Conservation (phyloP, 1,140 invertebrate species). For the Dolichoris vasculosae region DNA sequence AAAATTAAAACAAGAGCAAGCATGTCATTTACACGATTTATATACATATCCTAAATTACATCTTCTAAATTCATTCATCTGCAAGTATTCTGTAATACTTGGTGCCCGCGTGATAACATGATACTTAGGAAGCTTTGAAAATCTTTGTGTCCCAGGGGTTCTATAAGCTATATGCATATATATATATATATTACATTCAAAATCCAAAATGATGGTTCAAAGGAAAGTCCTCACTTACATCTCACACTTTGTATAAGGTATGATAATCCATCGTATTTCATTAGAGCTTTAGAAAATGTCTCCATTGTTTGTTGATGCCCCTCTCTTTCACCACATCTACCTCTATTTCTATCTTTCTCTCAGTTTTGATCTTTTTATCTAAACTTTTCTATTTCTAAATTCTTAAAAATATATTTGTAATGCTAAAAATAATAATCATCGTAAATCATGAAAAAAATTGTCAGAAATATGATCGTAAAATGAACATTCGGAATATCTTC, state of each 20-base stretch:
- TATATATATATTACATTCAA: background rate
- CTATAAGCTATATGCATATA: background rate
- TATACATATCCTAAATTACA: too few relatives aligned
- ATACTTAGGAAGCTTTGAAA: too few relatives aligned
- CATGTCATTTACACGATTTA: too few relatives aligned
- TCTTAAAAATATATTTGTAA: background rate
- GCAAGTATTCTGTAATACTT: too few relatives aligned
- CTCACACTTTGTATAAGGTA: background rate
- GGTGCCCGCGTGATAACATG: too few relatives aligned
- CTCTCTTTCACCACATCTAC: too few relatives aligned
- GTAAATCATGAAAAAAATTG: background rate
- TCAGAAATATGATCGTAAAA: background rate
- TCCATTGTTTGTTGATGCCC: background rate
- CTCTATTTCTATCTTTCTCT: slow-evolving; percentile 11
- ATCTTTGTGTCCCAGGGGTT: too few relatives aligned
- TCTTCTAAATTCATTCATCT: too few relatives aligned
- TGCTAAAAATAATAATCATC: background rate
- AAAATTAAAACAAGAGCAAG: too few relatives aligned
- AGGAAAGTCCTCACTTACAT: background rate
- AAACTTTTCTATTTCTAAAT: background rate
- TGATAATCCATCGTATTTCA: background rate
- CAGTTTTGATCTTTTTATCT: background rate
- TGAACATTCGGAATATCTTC: background rate
- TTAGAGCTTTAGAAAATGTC: background rate
- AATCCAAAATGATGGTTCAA: too few relatives aligned